Evolutionary conservation across 2,888 invertebrate species (phyloP), one percentile per base, ranked within the genome.

Genomic region (Salticus scenicus): DNA sequence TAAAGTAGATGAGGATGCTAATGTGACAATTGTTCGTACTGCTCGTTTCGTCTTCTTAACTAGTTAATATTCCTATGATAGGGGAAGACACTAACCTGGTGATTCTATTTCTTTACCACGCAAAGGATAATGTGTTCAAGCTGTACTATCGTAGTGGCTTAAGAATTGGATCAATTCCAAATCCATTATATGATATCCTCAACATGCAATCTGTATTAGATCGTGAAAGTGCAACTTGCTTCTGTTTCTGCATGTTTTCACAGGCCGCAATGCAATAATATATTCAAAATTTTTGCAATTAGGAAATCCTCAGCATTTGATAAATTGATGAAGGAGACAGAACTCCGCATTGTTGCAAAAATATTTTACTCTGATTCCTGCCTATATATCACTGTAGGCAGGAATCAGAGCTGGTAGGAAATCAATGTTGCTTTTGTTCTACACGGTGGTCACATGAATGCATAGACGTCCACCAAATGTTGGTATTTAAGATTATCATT

Each of bases 101-200:
- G 47, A 47, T 47, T 47, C 47, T 47, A 17, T 17, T 47, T 12
- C 47, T 47, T 47, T 12, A 47, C 47, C 47, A 47, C 47, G 47
- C 47, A 47, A 47, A 47, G 47, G 47, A 47, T 47, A 47, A 12
- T 47, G 47, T 7, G 17, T 37, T 64, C 64, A 64, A 64, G 64
- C 64, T 64, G 27, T 64, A 64, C n/a, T 64, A 37, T 37, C 37
- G 17, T 67, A 67, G 30, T 30, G 31, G 31, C 31, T 14, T 67
- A 30, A 67, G 66, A 67, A 10, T 8, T 30, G 66, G 66, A 30
- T 67, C 66, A 28, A n/a, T 20, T 67, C 66, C 66, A 4, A 67
- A 67, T 67, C 31, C 31, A 67, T 12, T 67, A 31, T 67, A 67
- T 67, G 66, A 67, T 31, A 67, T 67, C 31, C 31, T 17, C 66